A percentile compares a stretch with the other conserved stretches of the same genome.
Evolutionary conservation across 2,888 invertebrate species (phyloP).

Genomic region (Nebria brevicollis): DNA sequence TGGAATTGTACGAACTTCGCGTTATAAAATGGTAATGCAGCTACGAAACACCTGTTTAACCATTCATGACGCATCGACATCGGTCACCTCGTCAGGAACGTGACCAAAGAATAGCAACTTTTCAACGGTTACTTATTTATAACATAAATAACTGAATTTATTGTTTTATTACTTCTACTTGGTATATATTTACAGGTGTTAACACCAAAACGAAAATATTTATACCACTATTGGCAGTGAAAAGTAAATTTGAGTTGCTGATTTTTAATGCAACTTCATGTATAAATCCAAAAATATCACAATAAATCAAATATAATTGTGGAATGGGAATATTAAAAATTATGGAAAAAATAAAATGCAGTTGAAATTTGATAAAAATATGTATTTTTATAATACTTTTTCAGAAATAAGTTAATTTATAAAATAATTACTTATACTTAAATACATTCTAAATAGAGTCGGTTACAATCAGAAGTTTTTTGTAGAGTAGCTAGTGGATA

Average conservation of each 20-base stretch:
- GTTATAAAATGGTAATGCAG: conserved; percentile 38
- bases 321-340: too few relatives aligned
- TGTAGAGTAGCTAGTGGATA: conserved; percentile 61
- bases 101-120: conserved; percentile 19
- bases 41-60: conserved; percentile 35
- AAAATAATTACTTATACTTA: conserved; percentile 50
- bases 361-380: too few relatives aligned
- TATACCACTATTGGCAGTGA: too few relatives aligned
- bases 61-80: conserved; percentile 27
- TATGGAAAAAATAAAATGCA: too few relatives aligned
- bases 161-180: not conserved
- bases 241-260: too few relatives aligned
- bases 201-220: not conserved
- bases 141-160: not conserved
- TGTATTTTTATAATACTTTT: too few relatives aligned
- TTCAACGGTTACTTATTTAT: not conserved
- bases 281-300: too few relatives aligned
- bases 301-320: too few relatives aligned
- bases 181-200: not conserved
- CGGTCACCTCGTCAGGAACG: conserved; percentile 9
- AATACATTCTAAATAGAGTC: conserved; percentile 66
- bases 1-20: conserved; percentile 21
- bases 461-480: conserved; percentile 60
- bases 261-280: too few relatives aligned
- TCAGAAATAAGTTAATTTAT: too few relatives aligned